Conservation (phyloP, 2,888 invertebrate species). For the Mellilla xanthometata region DNA sequence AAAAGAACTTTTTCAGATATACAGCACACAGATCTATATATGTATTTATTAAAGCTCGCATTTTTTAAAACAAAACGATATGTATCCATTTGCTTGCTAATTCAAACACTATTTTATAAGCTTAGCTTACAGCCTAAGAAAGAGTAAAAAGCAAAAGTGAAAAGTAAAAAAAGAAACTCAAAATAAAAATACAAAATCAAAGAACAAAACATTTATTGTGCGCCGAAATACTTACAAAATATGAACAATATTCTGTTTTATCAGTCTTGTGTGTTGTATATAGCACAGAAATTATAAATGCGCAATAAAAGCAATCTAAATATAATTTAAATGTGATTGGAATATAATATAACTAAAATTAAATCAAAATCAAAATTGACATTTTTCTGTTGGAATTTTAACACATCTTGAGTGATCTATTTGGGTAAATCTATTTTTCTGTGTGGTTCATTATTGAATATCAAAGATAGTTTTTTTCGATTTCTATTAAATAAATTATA, state of each 20-base stretch:
- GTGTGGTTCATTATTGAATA: too few relatives aligned
- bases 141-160: slow-evolving; percentile 20
- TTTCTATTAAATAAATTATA: too few relatives aligned
- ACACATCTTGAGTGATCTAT: too few relatives aligned
- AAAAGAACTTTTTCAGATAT: slow-evolving; percentile 43
- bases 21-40: slow-evolving; percentile 74
- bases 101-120: slow-evolving; percentile 24
- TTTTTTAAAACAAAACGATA: background rate
- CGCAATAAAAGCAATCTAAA: slow-evolving; percentile 56
- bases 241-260: slow-evolving; percentile 64
- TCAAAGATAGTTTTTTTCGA: too few relatives aligned
- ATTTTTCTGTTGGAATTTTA: slow-evolving; percentile 51
- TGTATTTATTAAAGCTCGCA: slow-evolving; percentile 13
- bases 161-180: slow-evolving; percentile 33
- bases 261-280: slow-evolving; percentile 82
- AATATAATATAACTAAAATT: slow-evolving; percentile 19
- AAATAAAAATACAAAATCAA: slow-evolving; percentile 68
- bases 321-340: slow-evolving; percentile 10
- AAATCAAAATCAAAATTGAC: slow-evolving; percentile 31
- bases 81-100: slow-evolving; percentile 67
- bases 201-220: slow-evolving; percentile 77
- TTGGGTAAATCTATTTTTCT: too few relatives aligned
- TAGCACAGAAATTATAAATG: slow-evolving; percentile 76
- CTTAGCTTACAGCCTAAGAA: slow-evolving; percentile 14
- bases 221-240: slow-evolving; percentile 78